Evolutionary conservation across 2,797 vertebrate species (phyloP), one percentile per base, ranked within the genome.

Genomic region (Apogon talboti): DNA sequence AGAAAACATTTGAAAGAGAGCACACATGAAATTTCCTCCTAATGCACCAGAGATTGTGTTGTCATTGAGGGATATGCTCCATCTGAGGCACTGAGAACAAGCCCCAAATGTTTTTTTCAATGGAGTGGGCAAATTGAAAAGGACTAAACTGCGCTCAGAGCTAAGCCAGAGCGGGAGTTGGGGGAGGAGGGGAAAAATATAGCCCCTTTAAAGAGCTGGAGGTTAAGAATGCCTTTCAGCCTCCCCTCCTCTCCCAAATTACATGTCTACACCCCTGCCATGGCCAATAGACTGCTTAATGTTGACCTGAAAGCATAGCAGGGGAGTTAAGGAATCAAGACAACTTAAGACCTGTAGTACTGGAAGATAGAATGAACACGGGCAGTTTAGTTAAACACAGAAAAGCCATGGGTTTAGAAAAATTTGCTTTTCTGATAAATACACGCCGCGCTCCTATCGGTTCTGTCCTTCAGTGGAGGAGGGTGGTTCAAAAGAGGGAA

Each of bases 41-140:
- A 65, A 71, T 60, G 78, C 71, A 78, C 57, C 62, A 64, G 67
- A 78, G 74, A 62, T 76, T 73, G 77, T 82, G 79, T 79, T 87
- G 81, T 80, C 81, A 60, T 80, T 48, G 69, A 51, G 73, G 61
- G 67, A 76, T 58, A 71, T 30, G 60, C 71, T 69, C 84, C 69
- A 68, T 80, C 67, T 56, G 66, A 71, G 58, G 72, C 80, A 89
- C 71, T 79, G 77, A 87, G 82, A 91, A 87, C 73, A 67, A 92
- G 83, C 71, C 85, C 83, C 79, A 67, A 85, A 86, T 81, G 81
- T 79, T 79, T 70, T 90, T 92, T 93, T 94, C 92, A 94, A 93
- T 92, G 91, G 92, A 93, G 85, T 85, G 87, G 92, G 88, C 90
- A 92, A 92, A 93, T 84, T 94, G 92, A 95, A 94, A 93, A 91